A percentile compares a stretch with the other conserved stretches of the same genome.
Evolutionary conservation across 2,797 vertebrate species (phyloP).

Genomic region (Phylloscopus collybita): DNA sequence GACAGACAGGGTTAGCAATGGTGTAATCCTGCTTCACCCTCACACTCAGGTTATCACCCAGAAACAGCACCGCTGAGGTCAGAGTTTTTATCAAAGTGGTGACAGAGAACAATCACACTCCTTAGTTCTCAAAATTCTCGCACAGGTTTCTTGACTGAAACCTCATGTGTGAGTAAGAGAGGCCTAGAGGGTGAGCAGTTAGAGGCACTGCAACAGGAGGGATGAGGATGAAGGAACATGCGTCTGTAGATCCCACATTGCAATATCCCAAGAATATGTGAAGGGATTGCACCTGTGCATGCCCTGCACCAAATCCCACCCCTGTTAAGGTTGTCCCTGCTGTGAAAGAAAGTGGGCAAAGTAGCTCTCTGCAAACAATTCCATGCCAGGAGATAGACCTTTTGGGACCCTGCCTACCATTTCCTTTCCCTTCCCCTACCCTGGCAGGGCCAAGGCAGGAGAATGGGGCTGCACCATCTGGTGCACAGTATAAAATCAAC

Average conservation of each 20-base stretch:
- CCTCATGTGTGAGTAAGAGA: neutral
- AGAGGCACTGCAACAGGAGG: neutral
- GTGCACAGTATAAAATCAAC: neutral
- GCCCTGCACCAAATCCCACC: neutral
- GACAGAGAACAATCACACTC: neutral
- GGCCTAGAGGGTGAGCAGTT: neutral
- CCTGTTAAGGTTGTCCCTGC: neutral
- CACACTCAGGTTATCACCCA: neutral
- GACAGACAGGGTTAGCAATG: neutral
- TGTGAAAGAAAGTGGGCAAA: neutral
- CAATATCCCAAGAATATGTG: fast-evolving
- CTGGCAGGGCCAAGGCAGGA: neutral
- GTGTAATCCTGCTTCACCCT: neutral
- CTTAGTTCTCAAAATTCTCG: neutral
- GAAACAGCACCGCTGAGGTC: neutral
- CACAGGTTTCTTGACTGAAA: neutral
- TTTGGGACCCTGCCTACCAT: neutral
- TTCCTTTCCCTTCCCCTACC: neutral
- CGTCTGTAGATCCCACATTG: fast-evolving
- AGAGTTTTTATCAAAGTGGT: neutral
- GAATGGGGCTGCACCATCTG: neutral
- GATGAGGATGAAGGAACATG: neutral
- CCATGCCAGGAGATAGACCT: neutral
- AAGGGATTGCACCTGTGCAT: neutral
- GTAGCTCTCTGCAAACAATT: neutral